Conservation (phyloP, 2,113 vertebrate genomes). For the Porphyrio hochstetteri region DNA sequence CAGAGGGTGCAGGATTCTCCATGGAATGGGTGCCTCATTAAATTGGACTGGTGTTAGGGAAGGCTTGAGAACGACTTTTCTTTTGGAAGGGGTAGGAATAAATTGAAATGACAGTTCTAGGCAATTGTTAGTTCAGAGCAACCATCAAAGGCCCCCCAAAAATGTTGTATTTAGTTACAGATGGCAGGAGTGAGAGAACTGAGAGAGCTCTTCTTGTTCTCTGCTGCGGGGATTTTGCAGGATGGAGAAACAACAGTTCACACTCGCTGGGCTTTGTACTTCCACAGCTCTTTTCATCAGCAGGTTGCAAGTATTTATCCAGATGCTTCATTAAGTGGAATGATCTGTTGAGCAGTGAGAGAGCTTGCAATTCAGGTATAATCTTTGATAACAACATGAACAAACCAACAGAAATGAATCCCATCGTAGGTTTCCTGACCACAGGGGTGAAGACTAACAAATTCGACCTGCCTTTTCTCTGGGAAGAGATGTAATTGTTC, state of each 20-base stretch:
- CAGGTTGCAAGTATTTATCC: background rate
- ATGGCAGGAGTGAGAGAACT: constrained; percentile 51
- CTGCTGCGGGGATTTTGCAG: constrained; percentile 19
- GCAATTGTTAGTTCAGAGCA: constrained; percentile 27
- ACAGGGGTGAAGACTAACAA: background rate
- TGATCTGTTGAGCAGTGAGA: background rate
- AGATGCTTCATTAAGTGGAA: background rate
- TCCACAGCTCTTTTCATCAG: background rate
- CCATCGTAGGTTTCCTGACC: background rate
- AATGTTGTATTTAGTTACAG: constrained; percentile 69
- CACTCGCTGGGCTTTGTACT: background rate
- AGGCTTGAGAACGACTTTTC: background rate
- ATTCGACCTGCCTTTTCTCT: background rate
- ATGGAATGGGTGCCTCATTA: constrained; percentile 45
- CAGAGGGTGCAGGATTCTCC: background rate
- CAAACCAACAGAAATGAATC: background rate
- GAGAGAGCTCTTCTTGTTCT: constrained; percentile 32
- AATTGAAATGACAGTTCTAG: constrained; percentile 42
- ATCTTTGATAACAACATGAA: background rate
- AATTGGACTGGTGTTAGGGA: background rate
- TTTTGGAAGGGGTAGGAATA: background rate
- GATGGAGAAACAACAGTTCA: constrained; percentile 53
- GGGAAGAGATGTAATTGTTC: background rate
- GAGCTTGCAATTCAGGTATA: background rate
- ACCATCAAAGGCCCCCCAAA: constrained; percentile 56